phyloP scores from a whole-genome alignment of 2,888 invertebrate species.

The Mesochorus sp. region DNA sequence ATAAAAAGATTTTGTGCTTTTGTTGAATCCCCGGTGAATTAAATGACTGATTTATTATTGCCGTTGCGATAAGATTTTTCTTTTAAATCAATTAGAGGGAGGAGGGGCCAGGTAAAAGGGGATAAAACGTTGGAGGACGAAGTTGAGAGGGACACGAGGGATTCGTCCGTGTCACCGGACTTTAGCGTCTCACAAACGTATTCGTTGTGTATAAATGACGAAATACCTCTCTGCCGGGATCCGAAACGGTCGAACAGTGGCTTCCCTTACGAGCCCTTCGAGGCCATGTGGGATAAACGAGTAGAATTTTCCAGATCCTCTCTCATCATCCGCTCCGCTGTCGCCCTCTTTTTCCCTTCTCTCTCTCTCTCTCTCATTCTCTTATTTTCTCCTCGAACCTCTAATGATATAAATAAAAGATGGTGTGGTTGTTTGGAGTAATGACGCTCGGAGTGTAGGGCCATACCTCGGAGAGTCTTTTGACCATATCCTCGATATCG shows the following conservation, averaged over 20 bases:
- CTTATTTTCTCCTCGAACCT: conserved; percentile 39
- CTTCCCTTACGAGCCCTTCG: conserved; percentile 70
- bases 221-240: conserved; percentile 39
- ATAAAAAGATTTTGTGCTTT: too few relatives aligned
- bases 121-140: neutral
- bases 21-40: neutral
- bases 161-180: conserved; percentile 46
- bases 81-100: conserved; percentile 27
- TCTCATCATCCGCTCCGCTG: conserved; percentile 16
- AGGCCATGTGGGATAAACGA: conserved; percentile 66
- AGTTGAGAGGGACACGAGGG: conserved; percentile 32
- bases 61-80: conserved; percentile 13
- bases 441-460: conserved; percentile 69
- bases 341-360: conserved; percentile 30
- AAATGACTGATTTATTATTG: neutral
- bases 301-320: conserved; percentile 57
- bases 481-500: conserved; percentile 38
- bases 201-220: conserved; percentile 56
- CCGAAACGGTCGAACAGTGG: conserved; percentile 46
- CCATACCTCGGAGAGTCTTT: conserved; percentile 56
- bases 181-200: conserved; percentile 21
- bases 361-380: neutral
- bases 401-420: conserved; percentile 78
- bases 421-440: conserved; percentile 72
- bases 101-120: neutral